Evolutionary conservation across 2,797 vertebrate genomes (phyloP).

Genomic region (Anableps anableps): DNA sequence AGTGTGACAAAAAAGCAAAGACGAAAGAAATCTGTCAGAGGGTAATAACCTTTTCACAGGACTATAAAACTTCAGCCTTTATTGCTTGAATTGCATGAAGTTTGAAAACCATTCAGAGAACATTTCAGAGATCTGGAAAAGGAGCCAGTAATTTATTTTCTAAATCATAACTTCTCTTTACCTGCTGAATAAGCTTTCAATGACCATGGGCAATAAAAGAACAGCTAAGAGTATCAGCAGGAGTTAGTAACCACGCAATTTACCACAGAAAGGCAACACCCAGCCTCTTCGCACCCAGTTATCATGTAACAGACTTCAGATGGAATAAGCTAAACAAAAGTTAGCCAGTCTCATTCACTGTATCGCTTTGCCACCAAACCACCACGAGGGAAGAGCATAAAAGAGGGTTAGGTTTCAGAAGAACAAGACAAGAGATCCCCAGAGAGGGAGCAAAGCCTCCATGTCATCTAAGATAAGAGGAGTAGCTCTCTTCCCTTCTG

Average conservation of each 20-base stretch:
- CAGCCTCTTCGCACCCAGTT: slow-evolving; percentile 9
- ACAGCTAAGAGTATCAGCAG: slow-evolving; percentile 37
- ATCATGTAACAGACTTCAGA: slow-evolving; percentile 37
- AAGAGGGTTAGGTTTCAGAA: slow-evolving; percentile 66
- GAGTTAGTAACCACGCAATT: slow-evolving; percentile 20
- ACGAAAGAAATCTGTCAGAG: background rate
- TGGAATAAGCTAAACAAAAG: slow-evolving; percentile 50
- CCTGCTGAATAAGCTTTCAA: slow-evolving; percentile 31
- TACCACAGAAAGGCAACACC: slow-evolving; percentile 7
- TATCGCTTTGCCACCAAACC: slow-evolving; percentile 43
- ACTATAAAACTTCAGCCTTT: background rate
- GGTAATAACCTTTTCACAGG: background rate
- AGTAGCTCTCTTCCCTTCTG: slow-evolving; percentile 60
- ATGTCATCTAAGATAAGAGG: slow-evolving; percentile 77
- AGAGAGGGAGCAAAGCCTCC: slow-evolving; percentile 65
- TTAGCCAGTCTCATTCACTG: slow-evolving; percentile 30
- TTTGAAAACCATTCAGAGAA: background rate
- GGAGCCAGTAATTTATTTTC: slow-evolving; percentile 1
- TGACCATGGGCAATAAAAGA: slow-evolving; percentile 1
- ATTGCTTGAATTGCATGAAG: background rate
- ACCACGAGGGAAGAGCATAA: slow-evolving; percentile 63
- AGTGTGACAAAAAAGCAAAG: background rate
- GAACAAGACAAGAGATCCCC: slow-evolving; percentile 57
- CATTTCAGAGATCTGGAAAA: background rate
- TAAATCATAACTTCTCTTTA: slow-evolving; percentile 9